Evolutionary conservation across 2,797 vertebrate species (phyloP).

Genomic region (Acanthurus leucopareius): DNA sequence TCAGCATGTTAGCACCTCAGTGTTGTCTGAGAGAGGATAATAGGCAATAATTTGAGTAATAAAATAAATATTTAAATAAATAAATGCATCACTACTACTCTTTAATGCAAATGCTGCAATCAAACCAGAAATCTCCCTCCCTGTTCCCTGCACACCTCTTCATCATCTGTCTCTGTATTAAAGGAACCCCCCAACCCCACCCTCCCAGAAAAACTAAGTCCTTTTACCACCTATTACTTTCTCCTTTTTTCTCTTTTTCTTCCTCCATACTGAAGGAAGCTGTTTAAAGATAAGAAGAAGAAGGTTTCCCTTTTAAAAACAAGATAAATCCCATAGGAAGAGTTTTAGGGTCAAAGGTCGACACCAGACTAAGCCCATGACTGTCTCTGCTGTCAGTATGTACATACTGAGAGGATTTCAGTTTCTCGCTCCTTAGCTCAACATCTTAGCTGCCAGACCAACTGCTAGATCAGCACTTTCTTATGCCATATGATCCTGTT

Average conservation of each 20-base stretch:
- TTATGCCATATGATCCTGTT: background rate
- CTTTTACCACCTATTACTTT: background rate
- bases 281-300: conserved; percentile 29
- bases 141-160: too few species aligned
- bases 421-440: background rate
- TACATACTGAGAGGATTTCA: conserved; percentile 62
- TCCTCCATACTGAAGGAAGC: background rate
- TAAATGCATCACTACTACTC: too few species aligned
- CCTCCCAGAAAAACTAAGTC: background rate
- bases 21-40: too few species aligned
- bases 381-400: conserved; percentile 41
- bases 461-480: background rate
- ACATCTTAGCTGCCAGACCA: conserved; percentile 7
- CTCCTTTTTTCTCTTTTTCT: conserved; percentile 6
- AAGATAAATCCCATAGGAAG: conserved; percentile 37
- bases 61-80: too few species aligned
- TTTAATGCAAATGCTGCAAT: too few species aligned
- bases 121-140: too few species aligned
- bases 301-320: conserved; percentile 56
- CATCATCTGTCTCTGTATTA: too few species aligned
- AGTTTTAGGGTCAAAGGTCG: conserved; percentile 48
- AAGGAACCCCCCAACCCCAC: too few species aligned
- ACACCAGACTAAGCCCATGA: conserved; percentile 40
- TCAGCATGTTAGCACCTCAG: background rate
- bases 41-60: too few species aligned